Conservation (phyloP, 2,888 invertebrate genomes). For the Watsonalla binaria region DNA sequence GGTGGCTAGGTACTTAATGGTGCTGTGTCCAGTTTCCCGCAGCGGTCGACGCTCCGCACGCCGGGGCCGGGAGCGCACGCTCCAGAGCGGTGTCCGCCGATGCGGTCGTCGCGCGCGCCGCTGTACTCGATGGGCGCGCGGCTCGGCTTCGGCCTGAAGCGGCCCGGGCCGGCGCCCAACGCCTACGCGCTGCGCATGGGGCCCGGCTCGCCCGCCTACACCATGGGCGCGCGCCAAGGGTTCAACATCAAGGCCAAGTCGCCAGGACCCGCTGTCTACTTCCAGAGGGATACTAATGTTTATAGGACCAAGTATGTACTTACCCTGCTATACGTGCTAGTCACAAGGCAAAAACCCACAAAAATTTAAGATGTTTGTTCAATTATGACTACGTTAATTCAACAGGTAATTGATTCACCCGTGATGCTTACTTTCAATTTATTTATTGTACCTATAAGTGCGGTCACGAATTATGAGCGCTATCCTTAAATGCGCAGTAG, state of each 20-base stretch:
- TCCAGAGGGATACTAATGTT: slow-evolving; percentile 57
- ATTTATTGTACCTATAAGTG: too few species aligned
- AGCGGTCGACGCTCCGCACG: slow-evolving; percentile 41
- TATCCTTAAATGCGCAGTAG: too few species aligned
- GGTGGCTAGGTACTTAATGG: too few species aligned
- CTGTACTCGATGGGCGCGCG: slow-evolving; percentile 77
- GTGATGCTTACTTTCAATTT: too few species aligned
- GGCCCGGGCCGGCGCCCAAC: slow-evolving; percentile 80
- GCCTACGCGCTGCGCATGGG: slow-evolving; percentile 72
- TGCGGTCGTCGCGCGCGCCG: slow-evolving; percentile 75
- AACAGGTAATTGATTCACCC: too few species aligned
- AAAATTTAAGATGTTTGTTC: too few species aligned
- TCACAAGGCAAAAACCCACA: too few species aligned
- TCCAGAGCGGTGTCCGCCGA: slow-evolving; percentile 77
- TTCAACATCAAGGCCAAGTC: slow-evolving; percentile 44
- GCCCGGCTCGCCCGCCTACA: slow-evolving; percentile 67
- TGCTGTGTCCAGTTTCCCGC: slow-evolving; percentile 32
- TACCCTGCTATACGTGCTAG: background rate
- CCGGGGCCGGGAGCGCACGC: slow-evolving; percentile 83
- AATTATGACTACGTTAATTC: too few species aligned
- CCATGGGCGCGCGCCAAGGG: slow-evolving; percentile 62
- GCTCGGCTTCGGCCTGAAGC: slow-evolving; percentile 58
- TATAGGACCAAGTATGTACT: slow-evolving; percentile 48
- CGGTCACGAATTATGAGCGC: too few species aligned
- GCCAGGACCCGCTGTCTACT: slow-evolving; percentile 78